These are phyloP conservation scores for Echeneis naucrates DNA, from an alignment of 2,797 vertebrate genomes.

Conservation along the genomic window DNA sequence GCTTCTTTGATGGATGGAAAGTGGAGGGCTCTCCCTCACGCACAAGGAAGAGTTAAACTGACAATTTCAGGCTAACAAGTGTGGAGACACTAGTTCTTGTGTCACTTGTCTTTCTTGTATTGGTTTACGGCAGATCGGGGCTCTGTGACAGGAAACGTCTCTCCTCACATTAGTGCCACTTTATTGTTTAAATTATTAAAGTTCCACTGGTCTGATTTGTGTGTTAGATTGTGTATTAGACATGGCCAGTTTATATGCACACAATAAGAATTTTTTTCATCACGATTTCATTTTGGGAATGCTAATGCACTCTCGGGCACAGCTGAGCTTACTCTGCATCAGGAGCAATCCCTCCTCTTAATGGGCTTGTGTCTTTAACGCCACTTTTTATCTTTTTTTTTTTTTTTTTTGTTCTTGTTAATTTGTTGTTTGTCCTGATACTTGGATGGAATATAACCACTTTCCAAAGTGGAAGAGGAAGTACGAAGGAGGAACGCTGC, in stretches of 20 bases:
- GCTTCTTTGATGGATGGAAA: slow-evolving; percentile 32
- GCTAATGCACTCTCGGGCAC: slow-evolving; percentile 54
- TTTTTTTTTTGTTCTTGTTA: background rate
- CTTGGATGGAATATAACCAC: slow-evolving; percentile 31
- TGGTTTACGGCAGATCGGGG: slow-evolving; percentile 32
- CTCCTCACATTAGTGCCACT: slow-evolving; percentile 51
- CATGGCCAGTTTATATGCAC: background rate
- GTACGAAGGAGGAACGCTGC: slow-evolving; percentile 34
- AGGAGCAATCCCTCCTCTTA: slow-evolving; percentile 48
- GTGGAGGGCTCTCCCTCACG: slow-evolving; percentile 15
- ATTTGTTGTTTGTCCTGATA: slow-evolving; percentile 42
- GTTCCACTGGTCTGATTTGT: slow-evolving; percentile 54
- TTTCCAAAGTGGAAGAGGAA: slow-evolving; percentile 41
- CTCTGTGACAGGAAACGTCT: slow-evolving; percentile 31
- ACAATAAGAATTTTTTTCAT: no score
- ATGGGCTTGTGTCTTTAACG: slow-evolving; percentile 48
- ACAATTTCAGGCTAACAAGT: slow-evolving; percentile 16
- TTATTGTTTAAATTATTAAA: slow-evolving; percentile 63
- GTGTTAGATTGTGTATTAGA: slow-evolving; percentile 37
- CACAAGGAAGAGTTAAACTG: slow-evolving; percentile 17
- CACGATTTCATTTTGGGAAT: slow-evolving; percentile 57
- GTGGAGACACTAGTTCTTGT: slow-evolving; percentile 3
- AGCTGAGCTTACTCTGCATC: slow-evolving; percentile 41
- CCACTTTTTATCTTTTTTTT: slow-evolving; percentile 35
- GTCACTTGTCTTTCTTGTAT: slow-evolving; percentile 30